Evolutionary conservation across 2,113 vertebrate species (phyloP), one percentile per base, ranked within the genome.

Genomic region (Daphoenositta chrysoptera): DNA sequence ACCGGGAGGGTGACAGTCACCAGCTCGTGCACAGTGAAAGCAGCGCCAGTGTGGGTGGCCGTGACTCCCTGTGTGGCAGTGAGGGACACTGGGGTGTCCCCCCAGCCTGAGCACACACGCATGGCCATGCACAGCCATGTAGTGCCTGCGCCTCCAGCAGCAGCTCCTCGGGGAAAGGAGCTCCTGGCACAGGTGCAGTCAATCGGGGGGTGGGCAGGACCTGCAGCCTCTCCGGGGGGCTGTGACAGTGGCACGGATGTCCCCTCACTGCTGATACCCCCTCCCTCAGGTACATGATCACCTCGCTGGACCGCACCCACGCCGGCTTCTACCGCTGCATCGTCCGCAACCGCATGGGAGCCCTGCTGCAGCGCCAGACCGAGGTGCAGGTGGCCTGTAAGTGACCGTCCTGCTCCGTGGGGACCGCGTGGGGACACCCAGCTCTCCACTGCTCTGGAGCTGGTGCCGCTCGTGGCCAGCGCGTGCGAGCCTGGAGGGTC

Each of bases 341-440:
- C 22, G 99, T 99, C 93, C 98, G 99, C 51, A 99, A 99, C 96
- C 98, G 99, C 18, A 98, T 99, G 91, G 99, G 99, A 6, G 99
- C 99, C 4, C 98, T 99, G 90, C 98, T 99, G 64, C 99, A 99
- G 98, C 97, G 99, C 89, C 98, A 99, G 84, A 99, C 99, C 0
- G 99, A 99, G 96, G 99, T 99, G 65, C 99, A 99, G 96, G 99
- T 99, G 98, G 99, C 99, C 97, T 99, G 99, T 99, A 97, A 99
- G 99, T 99, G 98, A 78, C 14, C 3, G 5, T 28, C 47, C 31
- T 15, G 10, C 21, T 18, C 6, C 1, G 1, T 3, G 13, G 23
- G 68, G 37, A 60, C 71, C 0, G 1, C 28, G 0, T 0, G 12
- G 79, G 83, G 83, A 76, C 94, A 58, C 22, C 24, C 63, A 4